These are phyloP conservation scores for Acrocera orbiculus DNA, from an alignment of 2,888 invertebrate genomes.

Conservation along the genomic window DNA sequence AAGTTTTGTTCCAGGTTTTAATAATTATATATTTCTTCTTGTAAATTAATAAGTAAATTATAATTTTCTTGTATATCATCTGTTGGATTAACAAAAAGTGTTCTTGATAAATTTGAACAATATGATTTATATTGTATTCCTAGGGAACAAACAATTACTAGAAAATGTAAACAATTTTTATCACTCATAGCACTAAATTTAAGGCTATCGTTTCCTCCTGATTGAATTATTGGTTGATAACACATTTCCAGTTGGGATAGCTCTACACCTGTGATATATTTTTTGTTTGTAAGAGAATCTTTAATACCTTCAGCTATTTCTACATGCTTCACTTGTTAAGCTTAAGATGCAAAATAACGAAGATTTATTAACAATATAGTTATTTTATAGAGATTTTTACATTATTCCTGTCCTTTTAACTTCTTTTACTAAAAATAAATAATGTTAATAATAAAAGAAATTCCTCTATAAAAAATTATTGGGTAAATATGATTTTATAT, in stretches of 20 bases:
- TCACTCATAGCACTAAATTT: constrained; percentile 94
- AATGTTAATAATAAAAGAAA: background rate
- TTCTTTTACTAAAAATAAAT: constrained; percentile 23
- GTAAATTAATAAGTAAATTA: constrained; percentile 71
- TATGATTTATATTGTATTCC: constrained; percentile 94
- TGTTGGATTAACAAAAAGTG: constrained; percentile 86
- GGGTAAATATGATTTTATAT: no score
- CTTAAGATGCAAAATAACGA: no score
- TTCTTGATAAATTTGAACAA: constrained; percentile 94
- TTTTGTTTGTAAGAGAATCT: constrained; percentile 82
- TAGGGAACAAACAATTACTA: constrained; percentile 84
- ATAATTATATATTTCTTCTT: constrained; percentile 77
- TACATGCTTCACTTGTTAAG: constrained; percentile 90
- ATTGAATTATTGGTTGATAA: constrained; percentile 97
- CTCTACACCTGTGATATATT: constrained; percentile 84
- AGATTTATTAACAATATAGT: no score
- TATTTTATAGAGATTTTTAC: no score
- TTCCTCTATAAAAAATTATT: no score
- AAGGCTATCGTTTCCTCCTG: constrained; percentile 91
- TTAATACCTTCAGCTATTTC: constrained; percentile 93
- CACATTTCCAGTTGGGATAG: constrained; percentile 86
- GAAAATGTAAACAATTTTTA: constrained; percentile 87
- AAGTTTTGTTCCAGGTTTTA: constrained; percentile 68
- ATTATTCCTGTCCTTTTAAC: no score
- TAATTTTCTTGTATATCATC: constrained; percentile 69